Conservation (phyloP, 2,888 invertebrate genomes). For the Amblyjoppa fuscipennis region DNA sequence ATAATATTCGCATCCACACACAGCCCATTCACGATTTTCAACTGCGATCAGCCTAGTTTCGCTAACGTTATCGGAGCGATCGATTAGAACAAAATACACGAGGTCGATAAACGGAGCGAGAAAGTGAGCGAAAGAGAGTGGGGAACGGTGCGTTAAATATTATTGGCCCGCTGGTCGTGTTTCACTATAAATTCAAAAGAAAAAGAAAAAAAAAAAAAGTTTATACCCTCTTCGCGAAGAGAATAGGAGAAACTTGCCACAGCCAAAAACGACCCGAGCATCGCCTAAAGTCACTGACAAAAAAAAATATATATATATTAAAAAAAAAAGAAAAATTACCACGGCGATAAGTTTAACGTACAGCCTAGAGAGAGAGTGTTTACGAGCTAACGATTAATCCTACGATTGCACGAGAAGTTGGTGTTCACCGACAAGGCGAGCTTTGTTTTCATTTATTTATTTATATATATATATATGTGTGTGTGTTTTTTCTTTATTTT, state of each 20-base stretch:
- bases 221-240: constrained; percentile 17
- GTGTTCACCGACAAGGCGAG: constrained; percentile 69
- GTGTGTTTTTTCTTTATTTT: constrained; percentile 3
- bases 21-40: constrained; percentile 74
- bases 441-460: constrained; percentile 30
- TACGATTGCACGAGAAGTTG: constrained; percentile 80
- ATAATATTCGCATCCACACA: constrained; percentile 66
- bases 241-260: constrained; percentile 52
- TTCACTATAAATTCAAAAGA: constrained; percentile 47
- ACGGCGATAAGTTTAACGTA: constrained; percentile 59
- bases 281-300: constrained; percentile 15
- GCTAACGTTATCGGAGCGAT: constrained; percentile 21
- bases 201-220: constrained; percentile 12
- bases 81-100: constrained; percentile 26
- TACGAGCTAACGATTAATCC: constrained; percentile 74
- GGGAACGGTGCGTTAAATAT: constrained; percentile 25
- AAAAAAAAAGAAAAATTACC: constrained; percentile 28
- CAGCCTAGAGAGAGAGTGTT: constrained; percentile 65
- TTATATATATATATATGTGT: too few relatives aligned
- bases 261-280: constrained; percentile 57
- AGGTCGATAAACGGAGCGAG: constrained; percentile 36
- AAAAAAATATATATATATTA: background rate
- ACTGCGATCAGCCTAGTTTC: constrained; percentile 69
- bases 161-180: constrained; percentile 54
- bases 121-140: constrained; percentile 29